Evolutionary conservation across 2,797 vertebrate species (phyloP), one percentile per base, ranked within the genome.

Genomic region (Anguilla obscura): DNA sequence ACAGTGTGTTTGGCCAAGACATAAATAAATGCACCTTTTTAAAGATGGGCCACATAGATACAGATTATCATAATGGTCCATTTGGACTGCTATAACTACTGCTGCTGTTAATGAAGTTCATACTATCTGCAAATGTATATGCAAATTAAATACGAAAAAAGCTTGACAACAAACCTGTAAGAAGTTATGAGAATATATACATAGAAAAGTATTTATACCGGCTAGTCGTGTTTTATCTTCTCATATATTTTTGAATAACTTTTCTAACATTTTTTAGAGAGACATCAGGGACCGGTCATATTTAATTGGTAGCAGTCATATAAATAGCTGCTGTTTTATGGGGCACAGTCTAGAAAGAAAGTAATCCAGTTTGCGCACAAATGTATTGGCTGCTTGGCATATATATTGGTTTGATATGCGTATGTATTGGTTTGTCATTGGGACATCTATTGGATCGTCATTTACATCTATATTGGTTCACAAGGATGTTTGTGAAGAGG

Each of bases 61-160:
- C 63, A 52, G 1, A 52, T 52, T 24, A n/a, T 24, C 21, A 27
- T 9, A 66, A 27, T 27, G n/a, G 21, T 66, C 6, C 63, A 66
- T 66, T 21, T 63, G n/a, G 7, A 66, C 9, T 66, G 54, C 9
- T 27, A n/a, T 66, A 8, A n/a, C 24, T 66, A 0, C n/a, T 24
- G n/a, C 9, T 66, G n/a, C 24, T 66, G 63, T 9, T n/a, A 66
- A 66, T 66, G 7, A 66, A 66, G 63, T n/a, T 66, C 63, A 66
- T 27, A 66, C 63, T 1, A 27, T 40, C 3, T n/a, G 40, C 80
- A 83, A 45, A 52, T 27, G 10, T 83, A 27, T 83, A 50, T 52
- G n/a, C 50, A 85, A 30, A 33, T 56, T n/a, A 85, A 85, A 85
- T 58, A 85, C 50, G 27, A 58, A 85, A 56, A 36, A 33, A 12